phyloP scores from a whole-genome alignment of 2,888 invertebrate genomes.

The Galerucella calmariensis region DNA sequence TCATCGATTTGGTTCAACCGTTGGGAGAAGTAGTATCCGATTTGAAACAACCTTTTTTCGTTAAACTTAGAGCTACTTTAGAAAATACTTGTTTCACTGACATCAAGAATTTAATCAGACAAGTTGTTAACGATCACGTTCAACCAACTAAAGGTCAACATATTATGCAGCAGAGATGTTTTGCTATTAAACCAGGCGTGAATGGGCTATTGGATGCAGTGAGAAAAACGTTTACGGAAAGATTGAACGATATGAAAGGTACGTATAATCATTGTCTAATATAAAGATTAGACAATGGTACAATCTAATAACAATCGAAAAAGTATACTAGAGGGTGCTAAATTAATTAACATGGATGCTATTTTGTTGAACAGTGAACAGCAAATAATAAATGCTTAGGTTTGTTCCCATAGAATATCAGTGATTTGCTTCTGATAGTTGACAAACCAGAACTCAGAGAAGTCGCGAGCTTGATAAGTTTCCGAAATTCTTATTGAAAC shows the following conservation, averaged over 20 bases:
- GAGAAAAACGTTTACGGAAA: conserved; percentile 85
- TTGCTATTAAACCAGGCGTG: conserved; percentile 81
- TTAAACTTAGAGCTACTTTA: conserved; percentile 52
- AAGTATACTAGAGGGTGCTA: too few relatives aligned
- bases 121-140: conserved; percentile 68
- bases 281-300: too few relatives aligned
- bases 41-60: conserved; percentile 54
- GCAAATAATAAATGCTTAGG: too few relatives aligned
- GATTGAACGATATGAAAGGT: conserved; percentile 82
- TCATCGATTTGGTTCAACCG: conserved; percentile 77
- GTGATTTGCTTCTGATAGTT: too few relatives aligned
- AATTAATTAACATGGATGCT: too few relatives aligned
- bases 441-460: too few relatives aligned
- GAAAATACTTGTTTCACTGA: conserved; percentile 49
- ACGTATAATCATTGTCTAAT: too few relatives aligned
- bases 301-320: background rate
- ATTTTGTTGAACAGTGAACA: too few relatives aligned
- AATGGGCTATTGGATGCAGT: conserved; percentile 86
- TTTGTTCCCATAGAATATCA: too few relatives aligned
- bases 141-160: conserved; percentile 68
- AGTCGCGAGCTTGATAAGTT: too few relatives aligned
- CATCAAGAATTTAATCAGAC: conserved; percentile 50
- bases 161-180: conserved; percentile 74
- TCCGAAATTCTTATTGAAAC: too few relatives aligned
- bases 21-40: conserved; percentile 66